Evolutionary conservation across 2,888 invertebrate genomes (phyloP), one percentile per base, ranked within the genome.

Genomic region (Synergus itoensis): DNA sequence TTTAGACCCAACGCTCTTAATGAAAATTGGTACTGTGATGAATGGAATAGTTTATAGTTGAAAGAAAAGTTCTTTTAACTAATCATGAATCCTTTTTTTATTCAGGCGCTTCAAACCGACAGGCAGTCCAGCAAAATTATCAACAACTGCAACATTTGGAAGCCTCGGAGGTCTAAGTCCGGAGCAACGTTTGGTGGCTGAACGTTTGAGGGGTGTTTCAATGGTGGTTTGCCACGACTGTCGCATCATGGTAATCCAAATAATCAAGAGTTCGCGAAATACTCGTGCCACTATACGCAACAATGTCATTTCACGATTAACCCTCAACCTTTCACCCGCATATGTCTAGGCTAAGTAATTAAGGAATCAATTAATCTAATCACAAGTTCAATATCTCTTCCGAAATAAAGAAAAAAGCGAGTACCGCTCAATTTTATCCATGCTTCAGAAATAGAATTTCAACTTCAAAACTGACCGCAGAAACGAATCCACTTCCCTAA

Each of bases 201-300:
- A 96, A 90, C 94, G 95, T 28, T 93, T 96, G 73, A 95, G 95
- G 81, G 95, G 96, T 4, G 96, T 97, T 81, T 95, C 96, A 90
- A 97, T 98, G 96, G 96, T 96, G 82, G 98, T 98, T 73, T 99
- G 98, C 92, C 96, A 97, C 92, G 98, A 98, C 94, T 99, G 98
- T 93, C 97, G 97, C 92, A 96, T 97, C 81, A 97, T 98, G 96
- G 97, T 98, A 81, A 95, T 98, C 87, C 97, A 98, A 93, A 98
- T 98, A 91, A 98, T 98, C 91, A 96, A 97, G 92, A 97, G 98
- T 36, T 97, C 97, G 84, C 95, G 96, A 91, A 96, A 96, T 80
- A 96, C 96, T 83, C 95, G 97, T 88, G 96, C 98, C 80, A 96
- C 96, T 79, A 96, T 96, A 80, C 94, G 97, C 87, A 97, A 96